These are phyloP conservation scores for Hypomecis atomaria DNA, from an alignment of 2,888 invertebrate genomes.

Conservation along the genomic window DNA sequence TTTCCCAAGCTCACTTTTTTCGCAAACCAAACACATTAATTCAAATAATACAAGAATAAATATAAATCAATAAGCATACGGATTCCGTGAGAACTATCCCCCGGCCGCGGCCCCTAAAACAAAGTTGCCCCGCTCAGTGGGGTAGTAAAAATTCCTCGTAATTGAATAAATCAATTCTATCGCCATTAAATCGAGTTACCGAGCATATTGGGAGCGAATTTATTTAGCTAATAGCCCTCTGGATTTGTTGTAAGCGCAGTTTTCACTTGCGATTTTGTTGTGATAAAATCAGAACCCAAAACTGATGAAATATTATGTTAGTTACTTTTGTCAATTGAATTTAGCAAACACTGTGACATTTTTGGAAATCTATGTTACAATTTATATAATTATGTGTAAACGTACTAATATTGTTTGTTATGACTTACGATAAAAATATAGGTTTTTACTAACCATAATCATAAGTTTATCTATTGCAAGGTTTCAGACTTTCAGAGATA, in stretches of 20 bases:
- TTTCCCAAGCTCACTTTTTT: neutral
- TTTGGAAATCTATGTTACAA: no score
- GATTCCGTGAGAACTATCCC: constrained; percentile 79
- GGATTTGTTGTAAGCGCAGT: constrained; percentile 51
- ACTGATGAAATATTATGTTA: neutral
- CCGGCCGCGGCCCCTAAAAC: constrained; percentile 70
- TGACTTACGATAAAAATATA: no score
- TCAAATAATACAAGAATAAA: constrained; percentile 54
- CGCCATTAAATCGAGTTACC: constrained; percentile 85
- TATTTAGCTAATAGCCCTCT: constrained; percentile 83
- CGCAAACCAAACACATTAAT: constrained; percentile 31
- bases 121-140: constrained; percentile 77
- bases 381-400: no score
- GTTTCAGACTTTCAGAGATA: no score
- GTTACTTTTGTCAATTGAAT: neutral
- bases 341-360: neutral
- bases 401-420: no score
- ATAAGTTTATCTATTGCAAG: no score
- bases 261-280: constrained; percentile 3
- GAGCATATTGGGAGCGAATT: constrained; percentile 84
- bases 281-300: constrained; percentile 6
- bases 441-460: no score
- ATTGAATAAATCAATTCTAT: constrained; percentile 85
- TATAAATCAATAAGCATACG: constrained; percentile 67
- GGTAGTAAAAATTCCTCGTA: constrained; percentile 84